phyloP scores from a whole-genome alignment of 2,888 invertebrate species.

The Diadegma fenestrale region DNA sequence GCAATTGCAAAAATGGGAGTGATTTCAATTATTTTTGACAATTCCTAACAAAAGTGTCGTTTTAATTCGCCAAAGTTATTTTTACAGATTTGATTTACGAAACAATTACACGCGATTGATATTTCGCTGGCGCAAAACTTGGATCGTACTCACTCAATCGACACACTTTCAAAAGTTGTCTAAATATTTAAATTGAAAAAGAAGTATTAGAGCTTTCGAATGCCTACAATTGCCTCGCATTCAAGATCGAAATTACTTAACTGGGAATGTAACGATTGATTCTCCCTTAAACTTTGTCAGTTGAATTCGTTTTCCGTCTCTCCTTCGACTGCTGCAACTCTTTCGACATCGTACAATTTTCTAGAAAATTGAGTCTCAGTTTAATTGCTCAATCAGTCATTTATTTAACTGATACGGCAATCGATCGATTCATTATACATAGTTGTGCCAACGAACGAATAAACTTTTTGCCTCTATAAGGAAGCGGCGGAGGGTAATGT shows the following conservation, averaged over 20 bases:
- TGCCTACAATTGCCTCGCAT: background rate
- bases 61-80: too few relatives aligned
- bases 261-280: conserved; percentile 9
- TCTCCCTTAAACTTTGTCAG: conserved; percentile 27
- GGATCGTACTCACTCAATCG: background rate
- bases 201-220: background rate
- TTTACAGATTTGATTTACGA: background rate
- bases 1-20: too few relatives aligned
- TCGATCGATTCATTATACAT: conserved; percentile 20
- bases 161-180: background rate
- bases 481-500: conserved; percentile 45
- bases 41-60: too few relatives aligned
- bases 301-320: conserved; percentile 11
- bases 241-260: conserved; percentile 11
- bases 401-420: conserved; percentile 46
- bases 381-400: conserved; percentile 53
- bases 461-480: conserved; percentile 62
- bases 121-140: background rate
- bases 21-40: too few relatives aligned
- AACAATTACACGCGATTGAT: background rate
- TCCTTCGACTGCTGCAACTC: conserved; percentile 3
- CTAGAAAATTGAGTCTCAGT: conserved; percentile 40
- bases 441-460: conserved; percentile 49
- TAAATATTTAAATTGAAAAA: background rate
- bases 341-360: conserved; percentile 24